These are phyloP conservation scores for Lysandra coridon DNA, from an alignment of 2,888 invertebrate genomes.

Conservation along the genomic window DNA sequence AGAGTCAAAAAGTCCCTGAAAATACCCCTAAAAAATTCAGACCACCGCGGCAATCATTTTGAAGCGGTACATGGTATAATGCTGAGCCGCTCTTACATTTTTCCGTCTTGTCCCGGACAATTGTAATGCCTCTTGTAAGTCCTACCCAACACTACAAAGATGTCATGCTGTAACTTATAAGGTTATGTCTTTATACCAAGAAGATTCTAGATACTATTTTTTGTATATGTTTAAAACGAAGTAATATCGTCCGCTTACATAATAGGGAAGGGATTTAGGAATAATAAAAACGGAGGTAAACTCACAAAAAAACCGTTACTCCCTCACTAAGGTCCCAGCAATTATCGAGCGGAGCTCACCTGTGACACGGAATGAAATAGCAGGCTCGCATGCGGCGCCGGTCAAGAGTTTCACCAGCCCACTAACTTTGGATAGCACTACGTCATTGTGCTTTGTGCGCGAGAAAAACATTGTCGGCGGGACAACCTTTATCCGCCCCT, in stretches of 20 bases:
- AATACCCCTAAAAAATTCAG: too few species aligned
- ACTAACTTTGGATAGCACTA: slow-evolving; percentile 41
- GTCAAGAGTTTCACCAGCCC: slow-evolving; percentile 44
- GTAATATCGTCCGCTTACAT: neutral
- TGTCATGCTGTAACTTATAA: too few species aligned
- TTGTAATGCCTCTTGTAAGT: too few species aligned
- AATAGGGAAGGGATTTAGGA: neutral
- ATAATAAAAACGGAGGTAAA: neutral
- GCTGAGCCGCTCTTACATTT: too few species aligned
- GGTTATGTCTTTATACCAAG: too few species aligned
- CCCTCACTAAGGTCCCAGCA: slow-evolving; percentile 42
- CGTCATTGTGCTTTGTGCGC: slow-evolving; percentile 32
- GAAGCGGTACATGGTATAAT: too few species aligned
- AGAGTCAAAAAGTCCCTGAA: too few species aligned
- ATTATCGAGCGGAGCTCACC: slow-evolving; percentile 52
- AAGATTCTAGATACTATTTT: too few species aligned
- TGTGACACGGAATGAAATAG: slow-evolving; percentile 62
- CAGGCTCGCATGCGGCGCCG: slow-evolving; percentile 46
- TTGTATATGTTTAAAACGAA: neutral
- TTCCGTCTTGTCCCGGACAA: too few species aligned
- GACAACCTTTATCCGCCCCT: slow-evolving; percentile 21
- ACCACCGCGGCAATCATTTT: too few species aligned
- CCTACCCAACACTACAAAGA: too few species aligned
- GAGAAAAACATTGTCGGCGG: slow-evolving; percentile 27
- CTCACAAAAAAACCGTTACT: neutral